Evolutionary conservation across 2,888 invertebrate species (phyloP).

Genomic region (Druceiella hillmani): DNA sequence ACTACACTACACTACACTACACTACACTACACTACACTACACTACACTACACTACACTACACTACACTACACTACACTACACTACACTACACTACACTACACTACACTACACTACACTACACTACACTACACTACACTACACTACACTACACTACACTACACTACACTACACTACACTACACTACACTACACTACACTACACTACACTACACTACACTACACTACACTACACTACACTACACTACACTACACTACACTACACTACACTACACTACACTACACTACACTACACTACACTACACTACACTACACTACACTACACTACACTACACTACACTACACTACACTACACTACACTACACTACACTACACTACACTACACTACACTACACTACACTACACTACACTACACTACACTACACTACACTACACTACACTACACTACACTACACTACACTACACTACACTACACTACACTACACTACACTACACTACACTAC

Average conservation of each 20-base stretch:
- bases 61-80: background rate
- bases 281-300: slow-evolving; percentile 1
- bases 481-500: slow-evolving; percentile 1
- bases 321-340: slow-evolving; percentile 1
- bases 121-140: background rate
- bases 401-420: background rate
- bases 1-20: background rate
- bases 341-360: background rate
- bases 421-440: slow-evolving; percentile 1
- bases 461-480: slow-evolving; percentile 3
- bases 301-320: slow-evolving; percentile 1
- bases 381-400: slow-evolving; percentile 1
- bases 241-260: background rate
- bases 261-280: slow-evolving; percentile 1
- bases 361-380: slow-evolving; percentile 2
- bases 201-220: background rate
- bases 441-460: background rate
- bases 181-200: slow-evolving; percentile 2
- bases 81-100: background rate
- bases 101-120: slow-evolving; percentile 3
- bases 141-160: background rate
- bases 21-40: background rate
- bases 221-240: slow-evolving; percentile 1
- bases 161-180: slow-evolving; percentile 2
- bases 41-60: background rate